A percentile compares a stretch with the other conserved stretches of the same genome.
phyloP scores from a whole-genome alignment of 1,140 invertebrate species.

The Micrasema minimum region DNA sequence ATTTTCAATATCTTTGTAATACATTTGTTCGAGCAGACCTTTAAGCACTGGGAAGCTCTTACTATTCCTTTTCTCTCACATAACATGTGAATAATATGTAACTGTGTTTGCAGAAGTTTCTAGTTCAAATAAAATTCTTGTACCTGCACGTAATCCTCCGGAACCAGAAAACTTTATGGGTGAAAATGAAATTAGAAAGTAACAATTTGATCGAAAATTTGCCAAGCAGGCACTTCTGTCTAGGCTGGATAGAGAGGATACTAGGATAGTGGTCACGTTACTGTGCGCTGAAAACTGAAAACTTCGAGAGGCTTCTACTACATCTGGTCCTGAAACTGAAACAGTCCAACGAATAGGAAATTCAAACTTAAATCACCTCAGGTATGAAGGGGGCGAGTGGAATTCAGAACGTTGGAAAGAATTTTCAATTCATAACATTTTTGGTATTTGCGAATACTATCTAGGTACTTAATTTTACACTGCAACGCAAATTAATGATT shows the following conservation, averaged over 20 bases:
- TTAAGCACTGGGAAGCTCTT: too few species aligned
- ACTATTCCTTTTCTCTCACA: too few species aligned
- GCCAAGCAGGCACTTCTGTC: conserved; percentile 12
- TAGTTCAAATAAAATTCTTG: conserved; percentile 4
- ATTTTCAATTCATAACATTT: too few species aligned
- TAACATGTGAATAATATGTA: too few species aligned
- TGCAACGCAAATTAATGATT: too few species aligned
- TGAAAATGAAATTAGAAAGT: conserved; percentile 22
- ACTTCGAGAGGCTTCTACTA: conserved; percentile 34
- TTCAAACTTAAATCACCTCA: conserved; percentile 48
- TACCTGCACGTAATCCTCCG: background rate
- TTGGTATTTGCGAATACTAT: too few species aligned
- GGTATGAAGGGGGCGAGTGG: conserved; percentile 46
- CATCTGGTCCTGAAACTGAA: conserved; percentile 23
- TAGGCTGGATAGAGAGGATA: too few species aligned
- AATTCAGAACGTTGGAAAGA: too few species aligned
- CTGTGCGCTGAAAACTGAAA: conserved; percentile 36
- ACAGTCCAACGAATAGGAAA: conserved; percentile 49
- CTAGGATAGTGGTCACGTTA: too few species aligned
- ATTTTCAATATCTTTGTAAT: too few species aligned
- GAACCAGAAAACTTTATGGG: background rate
- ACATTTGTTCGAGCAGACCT: too few species aligned
- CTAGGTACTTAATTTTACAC: too few species aligned
- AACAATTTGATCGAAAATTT: conserved; percentile 25
- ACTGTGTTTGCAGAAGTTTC: background rate